Evolutionary conservation across 2,888 invertebrate genomes (phyloP).

Genomic region (Galeopsomyia nigrocyanea): DNA sequence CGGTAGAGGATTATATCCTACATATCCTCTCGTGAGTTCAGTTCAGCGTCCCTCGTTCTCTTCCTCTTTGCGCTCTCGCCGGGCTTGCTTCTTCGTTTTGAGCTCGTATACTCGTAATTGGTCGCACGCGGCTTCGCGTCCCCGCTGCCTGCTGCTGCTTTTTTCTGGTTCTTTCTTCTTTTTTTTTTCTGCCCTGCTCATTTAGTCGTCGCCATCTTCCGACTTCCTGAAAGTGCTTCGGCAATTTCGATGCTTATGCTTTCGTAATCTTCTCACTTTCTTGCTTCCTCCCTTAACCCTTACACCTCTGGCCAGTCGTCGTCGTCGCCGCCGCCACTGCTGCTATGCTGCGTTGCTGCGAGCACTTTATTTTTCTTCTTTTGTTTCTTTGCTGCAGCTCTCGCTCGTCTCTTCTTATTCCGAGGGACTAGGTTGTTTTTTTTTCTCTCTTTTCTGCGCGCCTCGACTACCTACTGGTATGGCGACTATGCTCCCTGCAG

Average conservation of each 20-base stretch:
- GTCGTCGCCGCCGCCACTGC: background rate
- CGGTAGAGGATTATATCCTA: conserved; percentile 11
- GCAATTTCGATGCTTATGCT: conserved; percentile 42
- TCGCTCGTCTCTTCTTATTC: background rate
- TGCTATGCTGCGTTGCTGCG: background rate
- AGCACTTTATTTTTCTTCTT: background rate
- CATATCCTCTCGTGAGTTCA: background rate
- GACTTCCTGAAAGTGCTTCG: conserved; percentile 38
- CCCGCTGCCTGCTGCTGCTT: conserved; percentile 20
- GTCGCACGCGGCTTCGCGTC: conserved; percentile 20
- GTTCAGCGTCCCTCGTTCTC: background rate
- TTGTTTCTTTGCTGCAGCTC: background rate
- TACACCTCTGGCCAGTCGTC: conserved; percentile 1
- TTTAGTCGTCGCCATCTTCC: background rate
- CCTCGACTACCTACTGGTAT: background rate
- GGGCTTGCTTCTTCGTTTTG: conserved; percentile 14
- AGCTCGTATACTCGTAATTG: conserved; percentile 34
- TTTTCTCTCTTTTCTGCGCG: background rate
- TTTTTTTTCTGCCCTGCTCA: conserved; percentile 20
- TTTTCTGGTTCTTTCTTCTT: background rate
- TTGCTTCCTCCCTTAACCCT: conserved; percentile 32
- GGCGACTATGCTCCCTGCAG: background rate
- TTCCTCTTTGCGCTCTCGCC: background rate
- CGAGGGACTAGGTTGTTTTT: background rate
- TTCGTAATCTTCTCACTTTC: conserved; percentile 45